Percentiles rank a stretch among this genome's conserved stretches.
phyloP scores from a whole-genome alignment of 1,140 invertebrate species.

The Stegodyphus mimosarum region DNA sequence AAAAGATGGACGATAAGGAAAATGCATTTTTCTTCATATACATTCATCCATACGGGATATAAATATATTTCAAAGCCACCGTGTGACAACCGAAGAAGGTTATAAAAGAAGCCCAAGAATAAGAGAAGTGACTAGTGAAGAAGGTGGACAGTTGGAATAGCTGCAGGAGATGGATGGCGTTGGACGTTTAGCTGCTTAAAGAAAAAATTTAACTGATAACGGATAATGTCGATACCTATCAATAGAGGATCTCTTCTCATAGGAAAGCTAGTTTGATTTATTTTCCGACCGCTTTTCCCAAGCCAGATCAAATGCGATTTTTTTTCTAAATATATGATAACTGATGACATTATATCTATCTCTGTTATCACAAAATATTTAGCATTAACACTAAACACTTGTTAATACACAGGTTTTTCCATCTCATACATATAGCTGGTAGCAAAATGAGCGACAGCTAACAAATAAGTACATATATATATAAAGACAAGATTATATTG shows the following conservation, averaged over 20 bases:
- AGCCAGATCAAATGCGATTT: too few species aligned
- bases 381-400: too few species aligned
- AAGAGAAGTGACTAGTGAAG: slow-evolving; percentile 29
- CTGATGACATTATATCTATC: too few species aligned
- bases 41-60: slow-evolving; percentile 30
- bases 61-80: slow-evolving; percentile 50
- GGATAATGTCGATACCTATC: slow-evolving; percentile 55
- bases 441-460: too few species aligned
- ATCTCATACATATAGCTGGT: too few species aligned
- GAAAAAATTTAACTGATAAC: slow-evolving; percentile 38
- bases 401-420: too few species aligned
- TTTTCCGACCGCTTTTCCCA: too few species aligned
- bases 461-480: too few species aligned
- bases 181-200: neutral
- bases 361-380: too few species aligned
- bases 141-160: slow-evolving; percentile 45
- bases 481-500: too few species aligned
- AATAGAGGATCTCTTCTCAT: slow-evolving; percentile 37
- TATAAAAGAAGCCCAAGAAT: slow-evolving; percentile 13
- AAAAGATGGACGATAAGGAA: slow-evolving; percentile 59
- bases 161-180: slow-evolving; percentile 44
- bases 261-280: neutral
- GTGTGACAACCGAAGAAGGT: slow-evolving; percentile 48
- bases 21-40: slow-evolving; percentile 58
- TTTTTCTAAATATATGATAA: too few species aligned